These are phyloP conservation scores for Toxotes jaculatrix DNA, from an alignment of 2,113 vertebrate genomes.

Conservation along the genomic window DNA sequence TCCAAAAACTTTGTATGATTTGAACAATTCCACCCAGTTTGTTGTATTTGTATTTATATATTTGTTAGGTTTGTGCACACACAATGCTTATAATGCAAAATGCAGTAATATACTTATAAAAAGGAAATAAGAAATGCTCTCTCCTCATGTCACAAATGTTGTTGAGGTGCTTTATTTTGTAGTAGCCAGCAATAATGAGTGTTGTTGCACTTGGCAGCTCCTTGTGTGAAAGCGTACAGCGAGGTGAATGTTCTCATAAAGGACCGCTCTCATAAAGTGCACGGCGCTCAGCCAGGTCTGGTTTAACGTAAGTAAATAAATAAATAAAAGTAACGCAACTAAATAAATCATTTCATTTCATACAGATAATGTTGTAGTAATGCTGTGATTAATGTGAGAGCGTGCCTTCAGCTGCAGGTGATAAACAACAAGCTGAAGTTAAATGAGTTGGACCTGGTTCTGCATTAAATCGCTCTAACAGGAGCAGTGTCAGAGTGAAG, in stretches of 20 bases:
- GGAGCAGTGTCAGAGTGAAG: not conserved
- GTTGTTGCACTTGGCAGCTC: not conserved
- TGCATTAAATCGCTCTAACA: conserved; percentile 41
- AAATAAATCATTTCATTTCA: not conserved
- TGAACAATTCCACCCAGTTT: too few relatives aligned
- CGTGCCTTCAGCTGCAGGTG: not conserved
- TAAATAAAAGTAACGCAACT: not conserved
- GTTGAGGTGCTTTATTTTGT: too few relatives aligned
- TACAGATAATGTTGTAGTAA: conserved; percentile 1
- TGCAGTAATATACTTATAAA: too few relatives aligned
- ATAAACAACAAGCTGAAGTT: conserved; percentile 28
- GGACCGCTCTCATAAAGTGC: not conserved
- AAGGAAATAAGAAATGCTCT: too few relatives aligned
- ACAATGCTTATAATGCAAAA: too few relatives aligned
- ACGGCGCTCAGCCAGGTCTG: not conserved
- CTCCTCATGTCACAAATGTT: too few relatives aligned
- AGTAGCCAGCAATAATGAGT: too few relatives aligned
- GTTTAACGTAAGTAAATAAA: too few relatives aligned
- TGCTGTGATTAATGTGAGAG: conserved; percentile 36
- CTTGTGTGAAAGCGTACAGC: not conserved
- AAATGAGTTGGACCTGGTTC: conserved; percentile 11
- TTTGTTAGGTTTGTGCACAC: too few relatives aligned
- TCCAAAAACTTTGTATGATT: too few relatives aligned
- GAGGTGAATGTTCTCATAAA: not conserved
- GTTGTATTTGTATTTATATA: too few relatives aligned